Evolutionary conservation across 2,797 vertebrate species (phyloP).

Genomic region (Sebastes aleutianus): DNA sequence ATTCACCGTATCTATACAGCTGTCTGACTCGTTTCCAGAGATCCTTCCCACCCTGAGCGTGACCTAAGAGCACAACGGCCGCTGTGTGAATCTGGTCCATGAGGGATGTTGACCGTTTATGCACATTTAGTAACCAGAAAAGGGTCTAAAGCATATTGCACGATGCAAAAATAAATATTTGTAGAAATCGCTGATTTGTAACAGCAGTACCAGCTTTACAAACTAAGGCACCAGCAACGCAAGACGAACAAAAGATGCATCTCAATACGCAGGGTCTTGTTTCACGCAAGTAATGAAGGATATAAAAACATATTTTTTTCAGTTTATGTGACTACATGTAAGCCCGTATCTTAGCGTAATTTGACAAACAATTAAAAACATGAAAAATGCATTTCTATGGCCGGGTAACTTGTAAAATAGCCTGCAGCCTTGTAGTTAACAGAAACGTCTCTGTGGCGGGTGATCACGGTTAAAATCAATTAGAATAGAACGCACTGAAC

Average conservation of each 20-base stretch:
- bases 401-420: background rate
- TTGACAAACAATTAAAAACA: background rate
- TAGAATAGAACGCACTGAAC: background rate
- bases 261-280: background rate
- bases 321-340: background rate
- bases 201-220: slow-evolving; percentile 39
- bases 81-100: background rate
- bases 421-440: background rate
- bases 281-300: background rate
- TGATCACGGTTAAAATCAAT: slow-evolving; percentile 1
- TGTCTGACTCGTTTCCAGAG: too few relatives aligned
- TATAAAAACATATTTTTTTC: background rate
- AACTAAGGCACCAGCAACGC: slow-evolving; percentile 71
- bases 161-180: slow-evolving; percentile 30
- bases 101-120: background rate
- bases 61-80: too few relatives aligned
- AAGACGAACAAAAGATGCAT: slow-evolving; percentile 21
- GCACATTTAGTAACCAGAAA: background rate
- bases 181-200: slow-evolving; percentile 26
- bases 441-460: background rate
- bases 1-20: too few relatives aligned
- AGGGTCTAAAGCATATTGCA: background rate
- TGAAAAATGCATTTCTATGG: background rate
- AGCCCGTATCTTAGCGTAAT: background rate
- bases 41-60: too few relatives aligned